phyloP scores from a whole-genome alignment of 2,797 vertebrate species.

The Varecia variegata region DNA sequence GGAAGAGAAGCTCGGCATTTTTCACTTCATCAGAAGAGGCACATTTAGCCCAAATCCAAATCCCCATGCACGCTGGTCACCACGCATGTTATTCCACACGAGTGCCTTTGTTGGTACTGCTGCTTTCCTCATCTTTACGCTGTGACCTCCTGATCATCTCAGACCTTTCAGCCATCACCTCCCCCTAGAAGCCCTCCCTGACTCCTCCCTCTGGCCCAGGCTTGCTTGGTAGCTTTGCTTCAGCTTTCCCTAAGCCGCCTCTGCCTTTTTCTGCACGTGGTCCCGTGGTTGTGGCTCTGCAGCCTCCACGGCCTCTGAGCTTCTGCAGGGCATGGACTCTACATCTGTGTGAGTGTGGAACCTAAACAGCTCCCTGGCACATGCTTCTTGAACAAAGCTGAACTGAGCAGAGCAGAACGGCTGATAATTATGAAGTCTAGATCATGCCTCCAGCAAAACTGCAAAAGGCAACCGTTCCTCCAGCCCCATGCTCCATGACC shows the following conservation, averaged over 20 bases:
- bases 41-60: not conserved
- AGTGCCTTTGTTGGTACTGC: not conserved
- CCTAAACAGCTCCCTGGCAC: not conserved
- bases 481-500: slow-evolving; percentile 29
- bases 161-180: not conserved
- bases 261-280: not conserved
- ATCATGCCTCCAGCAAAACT: slow-evolving; percentile 15
- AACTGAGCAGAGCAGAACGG: not conserved
- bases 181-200: not conserved
- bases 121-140: not conserved
- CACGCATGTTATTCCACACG: accelerated
- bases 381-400: slow-evolving; percentile 29
- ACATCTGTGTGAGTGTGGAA: accelerated
- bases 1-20: not conserved
- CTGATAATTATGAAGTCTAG: slow-evolving; percentile 44
- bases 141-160: not conserved
- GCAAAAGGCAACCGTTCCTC: slow-evolving; percentile 46
- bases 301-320: not conserved
- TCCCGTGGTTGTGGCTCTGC: not conserved
- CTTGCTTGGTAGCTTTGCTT: not conserved
- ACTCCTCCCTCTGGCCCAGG: not conserved
- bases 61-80: not conserved
- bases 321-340: accelerated
- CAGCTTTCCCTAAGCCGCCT: not conserved
- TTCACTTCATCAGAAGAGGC: not conserved